Evolutionary conservation across 2,113 vertebrate species (phyloP).

Genomic region (Cervus canadensis): DNA sequence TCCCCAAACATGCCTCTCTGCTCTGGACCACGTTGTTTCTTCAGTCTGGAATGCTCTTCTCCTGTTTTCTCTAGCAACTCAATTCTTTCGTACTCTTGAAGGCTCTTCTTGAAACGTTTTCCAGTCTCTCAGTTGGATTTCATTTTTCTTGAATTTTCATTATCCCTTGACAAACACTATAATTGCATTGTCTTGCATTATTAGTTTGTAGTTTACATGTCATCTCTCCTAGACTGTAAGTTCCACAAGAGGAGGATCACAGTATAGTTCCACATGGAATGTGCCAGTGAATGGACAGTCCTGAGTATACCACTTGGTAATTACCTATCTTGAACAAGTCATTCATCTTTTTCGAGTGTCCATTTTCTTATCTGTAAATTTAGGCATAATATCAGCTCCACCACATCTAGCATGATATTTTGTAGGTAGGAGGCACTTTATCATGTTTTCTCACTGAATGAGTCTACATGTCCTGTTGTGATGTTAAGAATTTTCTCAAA

Average conservation of each 20-base stretch:
- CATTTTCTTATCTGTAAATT: background rate
- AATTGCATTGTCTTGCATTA: background rate
- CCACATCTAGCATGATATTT: background rate
- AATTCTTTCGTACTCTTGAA: background rate
- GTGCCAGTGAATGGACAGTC: background rate
- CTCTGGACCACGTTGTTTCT: background rate
- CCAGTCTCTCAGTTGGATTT: background rate
- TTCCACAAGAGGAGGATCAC: background rate
- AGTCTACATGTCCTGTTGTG: background rate
- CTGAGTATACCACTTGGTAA: background rate
- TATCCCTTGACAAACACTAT: background rate
- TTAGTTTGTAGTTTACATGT: background rate
- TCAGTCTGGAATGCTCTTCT: background rate
- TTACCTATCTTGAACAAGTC: background rate
- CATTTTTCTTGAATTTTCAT: background rate
- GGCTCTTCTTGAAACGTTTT: background rate
- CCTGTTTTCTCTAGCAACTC: background rate
- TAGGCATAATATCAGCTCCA: background rate
- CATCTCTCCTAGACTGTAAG: background rate
- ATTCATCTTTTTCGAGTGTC: background rate
- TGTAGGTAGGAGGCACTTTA: background rate
- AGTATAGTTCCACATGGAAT: background rate
- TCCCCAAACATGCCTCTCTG: background rate
- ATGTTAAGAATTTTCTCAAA: background rate
- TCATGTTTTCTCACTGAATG: background rate